phyloP scores from a whole-genome alignment of 2,797 vertebrate genomes.

The Catostomus latipinnis region DNA sequence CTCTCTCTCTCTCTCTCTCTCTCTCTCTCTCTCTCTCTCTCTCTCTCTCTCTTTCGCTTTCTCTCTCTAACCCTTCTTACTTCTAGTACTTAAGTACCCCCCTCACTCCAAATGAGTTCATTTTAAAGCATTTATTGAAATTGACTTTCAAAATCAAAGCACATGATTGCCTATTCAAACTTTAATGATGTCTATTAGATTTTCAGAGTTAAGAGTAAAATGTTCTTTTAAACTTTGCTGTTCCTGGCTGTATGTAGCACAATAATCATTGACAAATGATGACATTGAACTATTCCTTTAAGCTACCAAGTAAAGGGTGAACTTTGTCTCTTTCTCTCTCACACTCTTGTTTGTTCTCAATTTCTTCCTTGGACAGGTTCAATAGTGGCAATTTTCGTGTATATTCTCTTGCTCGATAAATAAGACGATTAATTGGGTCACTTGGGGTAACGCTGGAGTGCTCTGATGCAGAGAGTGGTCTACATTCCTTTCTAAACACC shows the following conservation, averaged over 20 bases:
- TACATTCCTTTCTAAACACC: conserved; percentile 20
- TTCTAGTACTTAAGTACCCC: too few relatives aligned
- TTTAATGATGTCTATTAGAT: too few relatives aligned
- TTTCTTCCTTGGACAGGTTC: conserved; percentile 3
- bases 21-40: not conserved
- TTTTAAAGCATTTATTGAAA: too few relatives aligned
- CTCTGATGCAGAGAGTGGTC: not conserved
- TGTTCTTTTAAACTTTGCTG: not conserved
- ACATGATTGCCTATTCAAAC: too few relatives aligned
- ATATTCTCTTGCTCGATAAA: conserved; percentile 13
- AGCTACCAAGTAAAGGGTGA: not conserved
- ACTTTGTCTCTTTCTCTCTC: not conserved
- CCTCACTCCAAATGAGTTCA: too few relatives aligned
- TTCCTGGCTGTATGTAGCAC: not conserved
- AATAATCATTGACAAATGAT: too few relatives aligned
- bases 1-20: not conserved
- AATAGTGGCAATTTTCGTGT: not conserved
- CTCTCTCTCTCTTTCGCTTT: too few relatives aligned
- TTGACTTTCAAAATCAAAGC: too few relatives aligned
- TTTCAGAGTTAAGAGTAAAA: too few relatives aligned
- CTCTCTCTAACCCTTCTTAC: not conserved
- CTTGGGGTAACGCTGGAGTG: not conserved
- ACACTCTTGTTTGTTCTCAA: not conserved
- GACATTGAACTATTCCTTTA: too few relatives aligned
- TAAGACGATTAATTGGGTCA: not conserved